Evolutionary conservation across 2,888 invertebrate genomes (phyloP), one percentile per base, ranked within the genome.

Genomic region (Cerceris ruficornis): DNA sequence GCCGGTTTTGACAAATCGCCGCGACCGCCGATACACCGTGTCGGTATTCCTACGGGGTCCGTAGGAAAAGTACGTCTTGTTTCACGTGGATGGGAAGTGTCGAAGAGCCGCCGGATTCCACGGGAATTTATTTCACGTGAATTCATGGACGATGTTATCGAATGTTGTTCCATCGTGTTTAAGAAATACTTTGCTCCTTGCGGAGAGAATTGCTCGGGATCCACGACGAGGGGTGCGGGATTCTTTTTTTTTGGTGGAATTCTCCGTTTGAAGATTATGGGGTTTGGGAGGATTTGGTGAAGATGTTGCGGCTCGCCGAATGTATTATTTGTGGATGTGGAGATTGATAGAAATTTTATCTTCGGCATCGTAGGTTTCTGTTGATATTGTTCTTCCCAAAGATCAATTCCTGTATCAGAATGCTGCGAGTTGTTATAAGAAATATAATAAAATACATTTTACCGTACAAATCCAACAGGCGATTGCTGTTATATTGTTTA

Each of bases 1-100:
- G 81, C 81, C 80, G 78, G 69, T 86, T 85, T 87, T 86, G 87
- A 87, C 87, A 86, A 86, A 86, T 87, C 87, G 86, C 83, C 77
- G 81, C 87, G 77, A 80, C 85, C 76, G 71, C 74, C 74, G 78
- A 65, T 71, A 86, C 74, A 60, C 72, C 76, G 77, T 75, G 69
- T 74, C 73, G 79, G 71, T 79, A 81, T 60, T 61, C 82, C 70
- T 71, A 42, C 57, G 69, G 58, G 74, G 59, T 43, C 58, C 69
- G 65, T 50, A 55, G 59, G 64, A 67, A 75, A 83, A 69, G 43
- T 84, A 75, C 68, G 60, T 84, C 75, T 76, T 77, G 73, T 80
- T 80, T 65, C 70, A 28, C 28, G 70, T 55, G 52, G 42, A 28
- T 15, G 28, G 39, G 59, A 28, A 28, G 28, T 17, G 62, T 41